Percentiles rank a stretch among this genome's conserved stretches.
Evolutionary conservation across 2,113 vertebrate species (phyloP).

Genomic region (Centrocercus urophasianus): DNA sequence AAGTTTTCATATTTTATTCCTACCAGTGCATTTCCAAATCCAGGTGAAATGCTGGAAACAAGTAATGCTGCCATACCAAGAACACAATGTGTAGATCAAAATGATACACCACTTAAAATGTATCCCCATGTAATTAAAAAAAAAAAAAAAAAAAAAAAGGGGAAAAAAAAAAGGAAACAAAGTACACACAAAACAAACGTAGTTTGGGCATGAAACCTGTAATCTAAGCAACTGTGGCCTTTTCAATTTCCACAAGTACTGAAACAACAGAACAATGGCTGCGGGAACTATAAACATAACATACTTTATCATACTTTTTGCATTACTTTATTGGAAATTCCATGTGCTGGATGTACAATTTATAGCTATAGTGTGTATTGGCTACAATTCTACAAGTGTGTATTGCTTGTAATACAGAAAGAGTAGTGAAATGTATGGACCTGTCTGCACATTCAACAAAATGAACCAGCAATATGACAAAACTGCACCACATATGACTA

Average conservation of each 20-base stretch:
- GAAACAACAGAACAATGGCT: not conserved
- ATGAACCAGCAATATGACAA: slow-evolving; percentile 55
- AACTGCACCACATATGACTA: slow-evolving; percentile 60
- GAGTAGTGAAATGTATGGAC: slow-evolving; percentile 77
- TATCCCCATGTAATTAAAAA: slow-evolving; percentile 4
- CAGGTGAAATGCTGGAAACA: slow-evolving; percentile 61
- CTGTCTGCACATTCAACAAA: slow-evolving; percentile 53
- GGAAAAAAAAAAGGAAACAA: not conserved
- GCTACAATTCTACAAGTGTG: slow-evolving; percentile 50
- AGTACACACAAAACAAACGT: not conserved
- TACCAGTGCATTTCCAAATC: slow-evolving; percentile 69
- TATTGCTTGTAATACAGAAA: slow-evolving; percentile 42
- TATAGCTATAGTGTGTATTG: slow-evolving; percentile 35
- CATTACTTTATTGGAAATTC: slow-evolving; percentile 81
- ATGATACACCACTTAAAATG: not conserved
- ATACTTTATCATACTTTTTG: slow-evolving; percentile 44
- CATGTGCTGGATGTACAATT: slow-evolving; percentile 70
- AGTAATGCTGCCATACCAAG: slow-evolving; percentile 26
- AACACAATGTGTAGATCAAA: slow-evolving; percentile 30
- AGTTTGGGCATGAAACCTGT: slow-evolving; percentile 13
- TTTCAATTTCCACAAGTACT: slow-evolving; percentile 23
- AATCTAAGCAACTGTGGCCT: not conserved
- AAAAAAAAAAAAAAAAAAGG: not conserved
- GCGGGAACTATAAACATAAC: not conserved
- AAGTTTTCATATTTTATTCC: slow-evolving; percentile 54